phyloP scores from a whole-genome alignment of 2,888 invertebrate species.

The Dusona sp. region DNA sequence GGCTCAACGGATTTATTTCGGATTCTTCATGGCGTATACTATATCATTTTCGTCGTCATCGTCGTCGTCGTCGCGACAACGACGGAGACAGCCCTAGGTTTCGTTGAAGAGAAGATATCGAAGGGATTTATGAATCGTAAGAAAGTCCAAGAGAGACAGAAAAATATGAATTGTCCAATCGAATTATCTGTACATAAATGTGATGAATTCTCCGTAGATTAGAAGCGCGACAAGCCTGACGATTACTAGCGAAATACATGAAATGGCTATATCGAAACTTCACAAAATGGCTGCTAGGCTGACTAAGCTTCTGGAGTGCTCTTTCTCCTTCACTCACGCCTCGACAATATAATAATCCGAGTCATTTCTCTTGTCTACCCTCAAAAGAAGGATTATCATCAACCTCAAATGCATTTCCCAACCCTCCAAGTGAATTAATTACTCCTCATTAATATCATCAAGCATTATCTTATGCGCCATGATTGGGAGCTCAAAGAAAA shows the following conservation, averaged over 20 bases:
- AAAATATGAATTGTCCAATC: conserved; percentile 33
- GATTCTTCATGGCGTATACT: conserved; percentile 45
- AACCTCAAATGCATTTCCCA: neutral
- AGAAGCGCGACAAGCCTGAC: neutral
- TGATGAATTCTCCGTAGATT: conserved; percentile 38
- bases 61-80: conserved; percentile 38
- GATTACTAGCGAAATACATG: neutral
- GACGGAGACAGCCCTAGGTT: neutral
- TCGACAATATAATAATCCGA: neutral
- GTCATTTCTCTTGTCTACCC: conserved; percentile 6
- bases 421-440: neutral
- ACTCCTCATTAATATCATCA: neutral
- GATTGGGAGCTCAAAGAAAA: neutral
- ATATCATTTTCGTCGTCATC: conserved; percentile 46
- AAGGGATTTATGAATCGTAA: conserved; percentile 11
- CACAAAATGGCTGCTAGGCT: conserved; percentile 1
- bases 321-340: neutral
- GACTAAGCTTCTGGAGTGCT: neutral
- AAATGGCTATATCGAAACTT: neutral
- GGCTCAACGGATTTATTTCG: conserved; percentile 73
- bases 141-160: conserved; percentile 1
- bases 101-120: conserved; percentile 7
- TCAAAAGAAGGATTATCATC: conserved; percentile 6
- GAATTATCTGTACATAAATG: conserved; percentile 35
- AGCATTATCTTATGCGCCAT: neutral